A percentile compares a stretch with the other conserved stretches of the same genome.
Evolutionary conservation across 37 sponge, comb jelly and placozoan species (phyloP).

Genomic region (Geodia barretti): DNA sequence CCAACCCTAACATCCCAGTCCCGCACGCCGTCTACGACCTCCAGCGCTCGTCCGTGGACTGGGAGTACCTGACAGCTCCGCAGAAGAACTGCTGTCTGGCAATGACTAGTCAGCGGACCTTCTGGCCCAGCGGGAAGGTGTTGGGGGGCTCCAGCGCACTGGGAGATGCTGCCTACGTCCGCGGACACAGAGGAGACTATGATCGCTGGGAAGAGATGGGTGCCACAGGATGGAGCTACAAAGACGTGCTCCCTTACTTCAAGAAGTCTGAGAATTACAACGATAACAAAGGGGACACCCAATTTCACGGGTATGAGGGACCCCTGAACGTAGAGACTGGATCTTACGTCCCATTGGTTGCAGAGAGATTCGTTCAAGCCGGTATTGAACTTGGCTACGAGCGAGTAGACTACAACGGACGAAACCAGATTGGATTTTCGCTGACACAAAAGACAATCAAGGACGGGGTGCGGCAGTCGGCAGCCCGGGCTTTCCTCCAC

Average conservation of each 20-base stretch:
- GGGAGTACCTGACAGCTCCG: conserved; percentile 63
- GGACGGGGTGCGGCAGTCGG: conserved; percentile 44
- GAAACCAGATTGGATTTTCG: conserved; percentile 57
- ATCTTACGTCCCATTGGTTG: conserved; percentile 23
- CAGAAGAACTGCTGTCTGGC: conserved; percentile 47
- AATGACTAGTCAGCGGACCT: not conserved
- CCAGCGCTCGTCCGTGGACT: conserved; percentile 49
- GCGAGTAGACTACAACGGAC: conserved; percentile 61
- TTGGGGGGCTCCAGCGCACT: conserved; percentile 78
- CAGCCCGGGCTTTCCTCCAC: conserved; percentile 66
- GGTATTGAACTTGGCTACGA: conserved; percentile 61
- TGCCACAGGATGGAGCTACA: conserved; percentile 73
- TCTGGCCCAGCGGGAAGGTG: conserved; percentile 73
- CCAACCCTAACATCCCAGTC: conserved; percentile 16
- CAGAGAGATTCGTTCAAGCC: conserved; percentile 51
- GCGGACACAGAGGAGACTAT: conserved; percentile 74
- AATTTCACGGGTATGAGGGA: conserved; percentile 46
- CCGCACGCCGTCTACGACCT: conserved; percentile 25
- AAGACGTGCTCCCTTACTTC: conserved; percentile 80
- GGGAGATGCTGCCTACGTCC: conserved; percentile 60
- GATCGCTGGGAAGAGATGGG: conserved; percentile 75
- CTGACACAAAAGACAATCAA: conserved; percentile 41
- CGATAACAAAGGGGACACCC: conserved; percentile 26
- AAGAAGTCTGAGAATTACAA: conserved; percentile 54
- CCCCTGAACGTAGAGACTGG: conserved; percentile 55